Base-by-base conservation (phyloP, 2,888 invertebrate genomes). In the Apamea crenata region DNA sequence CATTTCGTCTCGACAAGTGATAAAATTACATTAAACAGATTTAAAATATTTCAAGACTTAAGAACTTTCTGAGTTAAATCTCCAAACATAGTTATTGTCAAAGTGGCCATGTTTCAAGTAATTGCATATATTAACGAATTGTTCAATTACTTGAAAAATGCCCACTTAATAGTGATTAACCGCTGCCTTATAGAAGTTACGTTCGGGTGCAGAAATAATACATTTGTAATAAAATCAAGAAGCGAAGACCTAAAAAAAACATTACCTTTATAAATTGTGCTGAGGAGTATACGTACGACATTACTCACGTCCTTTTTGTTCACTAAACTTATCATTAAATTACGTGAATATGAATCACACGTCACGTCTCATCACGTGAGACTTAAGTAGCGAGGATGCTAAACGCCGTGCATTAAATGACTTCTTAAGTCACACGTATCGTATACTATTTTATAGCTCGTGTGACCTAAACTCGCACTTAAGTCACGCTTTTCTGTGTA, bases 121-220 rank as follows among this genome's bases (percentile, higher is more conserved):
- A 14, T 32, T 32, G 50, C 36, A 71, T 76, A 10, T 36, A 63
- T 71, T 25, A 36, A 70, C 18, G 18, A 29, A 18, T 73, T 68
- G 32, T 80, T 53, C 18, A 59, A 44, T 47, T 47, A 29, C 18
- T 40, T 68, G 2, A 61, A 66, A 77, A 44, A 29, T 59, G 8
- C 3, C 4, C 36, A 68, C 67, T 50, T 40, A 61, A 70, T 63
- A 74, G 72, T 82, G n/a, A 75, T 73, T 73, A 69, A 75, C 59
- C 14, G 74, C 85, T 87, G 85, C 85, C 88, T 87, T 85, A 87
- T 36, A 73, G 7, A 77, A 50, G 2, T 67, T 85, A 85, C 53
- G 8, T 44, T 59, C 29, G 47, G 88, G 69, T 85, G 85, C 88
- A 85, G 81, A 85, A 87, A 80, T 59, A 74, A 53, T 14, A 44